phyloP scores from a whole-genome alignment of 2,888 invertebrate species.

The Aphidoletes aphidimyza region DNA sequence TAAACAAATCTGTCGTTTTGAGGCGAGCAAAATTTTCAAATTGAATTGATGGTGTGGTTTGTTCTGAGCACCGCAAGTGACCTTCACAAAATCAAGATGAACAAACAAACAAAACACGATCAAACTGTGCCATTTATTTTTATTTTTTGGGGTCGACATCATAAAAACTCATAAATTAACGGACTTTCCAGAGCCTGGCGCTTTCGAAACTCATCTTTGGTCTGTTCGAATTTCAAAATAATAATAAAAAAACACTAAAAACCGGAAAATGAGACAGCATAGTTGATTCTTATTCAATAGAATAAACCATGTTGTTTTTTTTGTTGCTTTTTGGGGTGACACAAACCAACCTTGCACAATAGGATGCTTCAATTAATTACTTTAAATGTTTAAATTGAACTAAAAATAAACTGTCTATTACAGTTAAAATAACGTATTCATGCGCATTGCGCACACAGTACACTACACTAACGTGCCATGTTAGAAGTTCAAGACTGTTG shows the following conservation, averaged over 20 bases:
- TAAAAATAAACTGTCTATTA: background rate
- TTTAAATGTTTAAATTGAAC: background rate
- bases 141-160: background rate
- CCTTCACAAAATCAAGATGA: conserved; percentile 6
- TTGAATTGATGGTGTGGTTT: conserved; percentile 30
- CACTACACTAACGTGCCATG: no score
- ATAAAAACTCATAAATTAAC: background rate
- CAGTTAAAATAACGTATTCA: background rate
- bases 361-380: background rate
- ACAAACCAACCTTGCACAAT: background rate
- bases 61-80: background rate
- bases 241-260: background rate
- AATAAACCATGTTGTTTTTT: background rate
- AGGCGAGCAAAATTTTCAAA: background rate
- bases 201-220: background rate
- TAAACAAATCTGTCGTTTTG: no score
- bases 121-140: conserved; percentile 33
- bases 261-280: background rate
- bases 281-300: background rate
- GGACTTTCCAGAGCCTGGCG: background rate
- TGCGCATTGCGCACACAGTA: no score
- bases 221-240: background rate
- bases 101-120: no score
- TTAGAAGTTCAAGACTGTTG: background rate
- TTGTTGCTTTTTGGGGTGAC: no score